Evolutionary conservation across 2,888 invertebrate genomes (phyloP), one percentile per base, ranked within the genome.

Genomic region (Agonopterix heracliana): DNA sequence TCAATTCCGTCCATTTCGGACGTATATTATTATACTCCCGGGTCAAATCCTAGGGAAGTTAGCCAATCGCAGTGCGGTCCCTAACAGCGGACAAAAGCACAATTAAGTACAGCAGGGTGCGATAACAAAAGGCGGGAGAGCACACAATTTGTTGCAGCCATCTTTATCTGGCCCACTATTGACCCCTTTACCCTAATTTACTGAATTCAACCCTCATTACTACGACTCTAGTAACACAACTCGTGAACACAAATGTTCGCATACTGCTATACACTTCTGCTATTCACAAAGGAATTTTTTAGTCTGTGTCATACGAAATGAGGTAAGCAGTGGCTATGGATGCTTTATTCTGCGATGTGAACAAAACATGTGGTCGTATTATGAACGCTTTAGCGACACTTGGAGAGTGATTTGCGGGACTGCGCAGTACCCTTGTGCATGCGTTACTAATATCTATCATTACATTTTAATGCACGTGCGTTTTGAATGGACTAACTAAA

Each of bases 131-230:
- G 82, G 76, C 74, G 71, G 70, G 73, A 74, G 79, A 78, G 80
- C 74, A 70, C 73, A 81, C 84, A 82, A 86, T 87, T 87, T 87
- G 88, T 84, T 87, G 83, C 88, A 88, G 85, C 81, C 81, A 81
- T 85, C 85, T 87, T 82, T 84, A 84, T 82, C 78, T 76, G 76
- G 72, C 71, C 74, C 71, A 84, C 80, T 83, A 81, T 79, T 86
- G 87, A 88, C 87, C 87, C 79, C 81, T 86, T 86, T 84, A 83
- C 84, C 85, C 85, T 80, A 86, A 82, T 85, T 81, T 78, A 77
- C 72, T 72, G 71, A 71, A 60, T 67, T 67, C 66, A 61, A 67
- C 78, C 78, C 79, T 70, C 68, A 64, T 61, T 62, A 40, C 44
- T 44, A 10, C 26, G 34, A 7, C 45, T 17, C 10, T 5, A 17